Percentiles rank a stretch among this genome's conserved stretches.
These are phyloP conservation scores for Myripristis jacobus DNA, from an alignment of 2,797 vertebrate genomes.

Conservation along the genomic window DNA sequence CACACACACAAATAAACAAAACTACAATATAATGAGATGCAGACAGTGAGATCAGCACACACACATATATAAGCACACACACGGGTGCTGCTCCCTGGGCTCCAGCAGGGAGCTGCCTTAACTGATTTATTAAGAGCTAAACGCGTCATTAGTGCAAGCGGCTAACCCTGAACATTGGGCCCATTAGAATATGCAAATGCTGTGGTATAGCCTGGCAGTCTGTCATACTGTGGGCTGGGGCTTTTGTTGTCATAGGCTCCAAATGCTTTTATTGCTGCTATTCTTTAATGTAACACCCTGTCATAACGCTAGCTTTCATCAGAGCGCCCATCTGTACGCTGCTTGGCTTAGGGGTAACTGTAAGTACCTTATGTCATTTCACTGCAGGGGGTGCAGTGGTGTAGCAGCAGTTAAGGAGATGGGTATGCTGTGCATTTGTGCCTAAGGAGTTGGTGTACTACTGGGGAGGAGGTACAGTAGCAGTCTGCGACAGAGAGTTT, in stretches of 20 bases:
- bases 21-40: constrained; percentile 42
- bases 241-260: constrained; percentile 67
- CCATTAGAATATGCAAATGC: constrained; percentile 85
- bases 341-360: constrained; percentile 46
- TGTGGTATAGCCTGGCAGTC: constrained; percentile 45
- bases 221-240: constrained; percentile 52
- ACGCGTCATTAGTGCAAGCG: constrained; percentile 84
- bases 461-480: constrained; percentile 11
- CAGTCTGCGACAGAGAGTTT: too few relatives aligned
- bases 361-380: constrained; percentile 48
- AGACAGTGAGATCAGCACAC: constrained; percentile 11
- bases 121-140: constrained; percentile 86
- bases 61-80: constrained; percentile 23
- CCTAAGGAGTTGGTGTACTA: constrained; percentile 26
- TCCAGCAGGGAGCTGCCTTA: constrained; percentile 78
- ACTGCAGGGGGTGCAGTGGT: not conserved
- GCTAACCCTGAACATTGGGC: constrained; percentile 82
- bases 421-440: constrained; percentile 24
- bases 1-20: constrained; percentile 35
- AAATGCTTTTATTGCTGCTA: constrained; percentile 66
- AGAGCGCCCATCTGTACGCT: constrained; percentile 71
- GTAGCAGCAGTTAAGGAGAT: constrained; percentile 17
- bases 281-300: constrained; percentile 69
- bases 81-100: constrained; percentile 50
- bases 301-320: constrained; percentile 68